phyloP scores from a whole-genome alignment of 2,888 invertebrate species.

The Acrobasis consociella region DNA sequence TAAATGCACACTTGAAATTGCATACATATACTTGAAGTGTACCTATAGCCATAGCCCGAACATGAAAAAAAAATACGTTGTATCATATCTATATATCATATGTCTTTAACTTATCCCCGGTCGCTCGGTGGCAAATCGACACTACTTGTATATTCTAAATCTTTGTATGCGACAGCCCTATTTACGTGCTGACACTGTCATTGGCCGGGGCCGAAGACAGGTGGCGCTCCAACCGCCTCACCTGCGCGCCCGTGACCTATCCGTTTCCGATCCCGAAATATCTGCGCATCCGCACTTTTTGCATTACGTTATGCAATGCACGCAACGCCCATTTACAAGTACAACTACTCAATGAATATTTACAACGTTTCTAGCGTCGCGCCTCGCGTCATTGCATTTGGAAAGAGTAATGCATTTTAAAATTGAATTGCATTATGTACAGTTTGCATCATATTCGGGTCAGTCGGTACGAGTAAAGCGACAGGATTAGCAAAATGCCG shows the following conservation, averaged over 20 bases:
- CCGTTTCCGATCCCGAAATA: slow-evolving; percentile 25
- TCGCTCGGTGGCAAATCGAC: too few relatives aligned
- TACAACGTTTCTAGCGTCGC: slow-evolving; percentile 28
- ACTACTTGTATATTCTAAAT: too few relatives aligned
- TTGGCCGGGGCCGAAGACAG: slow-evolving; percentile 20
- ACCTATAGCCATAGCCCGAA: too few relatives aligned
- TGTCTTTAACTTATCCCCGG: too few relatives aligned
- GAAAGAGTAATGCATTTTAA: slow-evolving; percentile 23
- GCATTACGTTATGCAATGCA: slow-evolving; percentile 29
- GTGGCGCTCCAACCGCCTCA: slow-evolving; percentile 20
- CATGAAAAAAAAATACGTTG: too few relatives aligned
- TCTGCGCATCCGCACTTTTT: slow-evolving; percentile 24
- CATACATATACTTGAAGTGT: too few relatives aligned
- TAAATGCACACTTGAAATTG: too few relatives aligned
- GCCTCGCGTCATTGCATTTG: slow-evolving; percentile 20
- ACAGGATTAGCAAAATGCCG: slow-evolving; percentile 37
- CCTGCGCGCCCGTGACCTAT: slow-evolving; percentile 33
- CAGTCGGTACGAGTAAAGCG: slow-evolving; percentile 21
- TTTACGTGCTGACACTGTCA: slow-evolving; percentile 8
- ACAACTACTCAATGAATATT: slow-evolving; percentile 27
- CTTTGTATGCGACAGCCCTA: slow-evolving; percentile 4
- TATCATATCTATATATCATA: too few relatives aligned
- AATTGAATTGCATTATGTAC: slow-evolving; percentile 16
- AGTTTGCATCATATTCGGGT: slow-evolving; percentile 36
- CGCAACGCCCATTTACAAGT: slow-evolving; percentile 16